Evolutionary conservation across 2,888 invertebrate species (phyloP).

Genomic region (Fragum whitleyi): DNA sequence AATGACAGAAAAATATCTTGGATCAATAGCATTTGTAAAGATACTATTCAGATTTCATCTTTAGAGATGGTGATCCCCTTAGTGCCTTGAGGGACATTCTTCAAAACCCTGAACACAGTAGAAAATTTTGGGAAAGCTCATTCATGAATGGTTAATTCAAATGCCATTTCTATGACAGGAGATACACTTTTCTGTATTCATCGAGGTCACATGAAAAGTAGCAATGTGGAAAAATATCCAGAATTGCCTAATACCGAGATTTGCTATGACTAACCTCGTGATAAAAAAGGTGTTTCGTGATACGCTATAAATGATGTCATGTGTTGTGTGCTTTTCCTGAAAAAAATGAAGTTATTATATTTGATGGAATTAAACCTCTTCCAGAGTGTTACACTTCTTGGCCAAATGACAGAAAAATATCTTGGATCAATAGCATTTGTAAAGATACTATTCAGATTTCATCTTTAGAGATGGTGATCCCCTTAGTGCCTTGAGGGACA

Average conservation of each 20-base stretch:
- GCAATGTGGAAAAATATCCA: too few relatives aligned
- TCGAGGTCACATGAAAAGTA: constrained; percentile 28
- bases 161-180: constrained; percentile 31
- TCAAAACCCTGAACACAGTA: constrained; percentile 34
- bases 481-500: constrained; percentile 23
- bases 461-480: constrained; percentile 25
- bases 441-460: neutral
- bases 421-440: neutral
- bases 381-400: neutral
- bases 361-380: neutral
- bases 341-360: constrained; percentile 20
- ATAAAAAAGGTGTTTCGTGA: too few relatives aligned
- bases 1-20: neutral
- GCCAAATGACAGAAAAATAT: neutral
- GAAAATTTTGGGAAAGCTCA: constrained; percentile 30
- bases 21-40: neutral
- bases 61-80: constrained; percentile 28
- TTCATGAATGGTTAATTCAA: constrained; percentile 21
- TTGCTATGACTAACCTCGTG: too few relatives aligned
- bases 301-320: too few relatives aligned
- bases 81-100: constrained; percentile 28
- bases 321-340: too few relatives aligned
- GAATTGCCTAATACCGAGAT: too few relatives aligned
- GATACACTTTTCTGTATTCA: constrained; percentile 17
- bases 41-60: neutral